Conservation (phyloP, 92 coral and sea anemone species). For the Palythoa heliodiscus region DNA sequence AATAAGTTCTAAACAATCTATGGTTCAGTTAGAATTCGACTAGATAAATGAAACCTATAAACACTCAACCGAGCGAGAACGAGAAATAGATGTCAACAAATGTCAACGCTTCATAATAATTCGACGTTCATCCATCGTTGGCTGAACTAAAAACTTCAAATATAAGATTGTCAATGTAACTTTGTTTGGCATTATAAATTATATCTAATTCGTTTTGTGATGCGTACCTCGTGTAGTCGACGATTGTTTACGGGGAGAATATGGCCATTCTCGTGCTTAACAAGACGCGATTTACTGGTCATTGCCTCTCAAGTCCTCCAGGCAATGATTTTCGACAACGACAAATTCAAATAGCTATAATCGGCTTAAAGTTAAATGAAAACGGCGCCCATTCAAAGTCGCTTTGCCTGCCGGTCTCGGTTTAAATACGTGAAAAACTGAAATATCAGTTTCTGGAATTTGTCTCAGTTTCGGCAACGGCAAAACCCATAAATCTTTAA, state of each 20-base stretch:
- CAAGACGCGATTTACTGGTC: constrained; percentile 5
- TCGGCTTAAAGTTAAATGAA: neutral
- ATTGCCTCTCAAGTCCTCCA: neutral
- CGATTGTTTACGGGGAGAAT: constrained; percentile 19
- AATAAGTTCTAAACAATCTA: neutral
- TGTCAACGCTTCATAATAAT: neutral
- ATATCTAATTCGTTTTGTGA: neutral
- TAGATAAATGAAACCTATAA: neutral
- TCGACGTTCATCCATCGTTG: neutral
- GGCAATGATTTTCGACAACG: neutral
- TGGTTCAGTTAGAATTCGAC: neutral
- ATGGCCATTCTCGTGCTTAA: constrained; percentile 18
- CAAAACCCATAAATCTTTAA: constrained; percentile 43
- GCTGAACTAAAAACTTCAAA: neutral
- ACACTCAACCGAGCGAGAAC: neutral
- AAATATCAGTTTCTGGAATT: constrained; percentile 26
- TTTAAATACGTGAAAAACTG: neutral
- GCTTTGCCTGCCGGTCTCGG: constrained; percentile 1
- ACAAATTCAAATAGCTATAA: neutral
- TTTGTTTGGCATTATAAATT: neutral
- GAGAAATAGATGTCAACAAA: neutral
- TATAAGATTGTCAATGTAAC: neutral
- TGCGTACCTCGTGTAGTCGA: constrained; percentile 23
- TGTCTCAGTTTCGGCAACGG: constrained; percentile 16
- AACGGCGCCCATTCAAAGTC: neutral